Evolutionary conservation across 2,113 vertebrate species (phyloP), one percentile per base, ranked within the genome.

Genomic region (Herpailurus yagouaroundi): DNA sequence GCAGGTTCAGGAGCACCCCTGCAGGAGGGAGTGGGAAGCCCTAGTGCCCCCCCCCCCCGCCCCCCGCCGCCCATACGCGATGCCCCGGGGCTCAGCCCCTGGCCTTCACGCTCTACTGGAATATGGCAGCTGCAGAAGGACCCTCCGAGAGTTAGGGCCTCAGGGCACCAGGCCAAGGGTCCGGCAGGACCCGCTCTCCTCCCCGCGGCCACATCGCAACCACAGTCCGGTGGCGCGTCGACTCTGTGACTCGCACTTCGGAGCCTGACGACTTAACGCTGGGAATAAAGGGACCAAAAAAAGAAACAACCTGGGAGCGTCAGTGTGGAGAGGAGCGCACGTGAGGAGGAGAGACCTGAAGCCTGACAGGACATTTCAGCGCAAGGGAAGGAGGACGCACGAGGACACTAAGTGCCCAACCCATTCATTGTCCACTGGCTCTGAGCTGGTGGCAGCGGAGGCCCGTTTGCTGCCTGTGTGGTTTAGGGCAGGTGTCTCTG

Each of bases 111-210:
- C 21, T 23, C 57, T 21, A 3, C 2, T 27, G 23, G 33, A n/a
- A 50, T 0, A 1, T 2, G 7, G 31, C 0, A 15, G 9, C 16
- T 80, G 5, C 55, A 60, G 18, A 60, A 11, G 7, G 8, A 15
- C 29, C 52, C 7, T 29, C 2, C 13, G 12, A 1, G n/a, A 25
- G 8, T 3, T 31, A 4, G 1, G 14, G 6, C 4, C 29, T 94
- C 13, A 36, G 36, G 38, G 33, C 29, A 57, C 3, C 0, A 33
- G n/a, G 19, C 14, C 0, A 0, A 1, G 8, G 1, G 0, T 13
- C 0, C 0, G 19, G 45, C 0, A 4, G 52, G 23, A 23, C 4
- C 48, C 50, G 13, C 48, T 69, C 11, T 63, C 50, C 19, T 50
- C 9, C 7, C 4, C 0, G 55, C 0, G 0, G 41, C 7, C 23